Percentiles rank a stretch among this genome's conserved stretches.
These are phyloP conservation scores for Unio pictorum DNA, from an alignment of 2,888 invertebrate genomes.

Conservation along the genomic window DNA sequence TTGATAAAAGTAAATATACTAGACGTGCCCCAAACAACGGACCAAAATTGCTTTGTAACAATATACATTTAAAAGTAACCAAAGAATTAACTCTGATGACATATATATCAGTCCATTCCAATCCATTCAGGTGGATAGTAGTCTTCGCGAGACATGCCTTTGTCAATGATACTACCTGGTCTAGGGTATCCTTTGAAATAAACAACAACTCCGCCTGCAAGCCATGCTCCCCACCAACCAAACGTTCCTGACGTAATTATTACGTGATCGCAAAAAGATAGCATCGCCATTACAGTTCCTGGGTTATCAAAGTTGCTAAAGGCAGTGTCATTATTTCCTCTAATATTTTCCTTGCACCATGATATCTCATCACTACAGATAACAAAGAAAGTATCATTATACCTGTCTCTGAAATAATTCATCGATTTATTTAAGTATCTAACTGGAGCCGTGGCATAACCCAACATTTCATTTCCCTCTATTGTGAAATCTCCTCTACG, in stretches of 20 bases:
- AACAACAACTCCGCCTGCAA: conserved; percentile 20
- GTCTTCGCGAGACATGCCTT: conserved; percentile 6
- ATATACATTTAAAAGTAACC: too few relatives aligned
- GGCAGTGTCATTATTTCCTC: conserved; percentile 7
- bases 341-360: conserved; percentile 35
- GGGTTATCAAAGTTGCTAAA: conserved; percentile 8
- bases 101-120: conserved; percentile 1
- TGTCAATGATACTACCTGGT: conserved; percentile 16
- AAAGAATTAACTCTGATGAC: too few relatives aligned
- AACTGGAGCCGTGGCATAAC: conserved; percentile 42
- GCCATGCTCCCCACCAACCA: conserved; percentile 33
- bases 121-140: conserved; percentile 25
- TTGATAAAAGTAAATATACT: too few relatives aligned
- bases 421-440: conserved; percentile 39
- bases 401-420: conserved; percentile 34
- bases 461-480: conserved; percentile 33
- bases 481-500: conserved; percentile 22
- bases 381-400: conserved; percentile 36
- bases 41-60: too few relatives aligned
- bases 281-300: conserved; percentile 17
- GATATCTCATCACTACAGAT: conserved; percentile 40
- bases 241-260: conserved; percentile 27
- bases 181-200: conserved; percentile 17
- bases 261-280: conserved; percentile 20
- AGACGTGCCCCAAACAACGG: too few relatives aligned